phyloP scores from a whole-genome alignment of 2,888 invertebrate species.

The Tanaodytes sp. region DNA sequence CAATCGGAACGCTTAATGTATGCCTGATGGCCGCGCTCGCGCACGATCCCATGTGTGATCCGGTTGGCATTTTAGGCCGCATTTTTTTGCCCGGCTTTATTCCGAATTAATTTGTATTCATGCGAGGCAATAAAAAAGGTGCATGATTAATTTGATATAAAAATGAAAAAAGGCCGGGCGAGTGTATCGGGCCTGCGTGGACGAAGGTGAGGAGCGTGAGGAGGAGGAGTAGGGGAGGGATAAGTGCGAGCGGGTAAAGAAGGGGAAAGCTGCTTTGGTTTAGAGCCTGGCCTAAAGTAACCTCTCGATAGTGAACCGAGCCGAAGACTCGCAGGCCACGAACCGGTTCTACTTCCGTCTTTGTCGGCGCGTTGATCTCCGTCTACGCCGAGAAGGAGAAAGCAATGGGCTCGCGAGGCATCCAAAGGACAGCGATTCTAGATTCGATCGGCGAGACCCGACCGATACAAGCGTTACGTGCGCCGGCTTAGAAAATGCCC shows the following conservation, averaged over 20 bases:
- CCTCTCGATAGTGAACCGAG: conserved; percentile 63
- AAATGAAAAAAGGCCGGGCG: conserved; percentile 47
- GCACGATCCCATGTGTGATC: conserved; percentile 47
- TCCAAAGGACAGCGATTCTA: conserved; percentile 42
- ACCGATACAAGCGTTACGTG: conserved; percentile 26
- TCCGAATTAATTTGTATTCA: conserved; percentile 53
- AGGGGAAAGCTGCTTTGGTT: conserved; percentile 61
- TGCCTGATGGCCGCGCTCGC: conserved; percentile 44
- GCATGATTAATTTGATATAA: conserved; percentile 55
- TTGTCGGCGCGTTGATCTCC: conserved; percentile 50
- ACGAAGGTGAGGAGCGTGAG: conserved; percentile 31
- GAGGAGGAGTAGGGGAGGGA: conserved; percentile 2
- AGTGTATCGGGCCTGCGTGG: not conserved
- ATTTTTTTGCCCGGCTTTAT: conserved; percentile 45
- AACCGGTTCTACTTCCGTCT: conserved; percentile 66
- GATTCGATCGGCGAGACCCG: conserved; percentile 31
- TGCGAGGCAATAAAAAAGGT: conserved; percentile 50
- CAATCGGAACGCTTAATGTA: conserved; percentile 50
- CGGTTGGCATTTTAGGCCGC: conserved; percentile 39
- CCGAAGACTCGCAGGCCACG: conserved; percentile 59
- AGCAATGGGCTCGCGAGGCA: conserved; percentile 38
- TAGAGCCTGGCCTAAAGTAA: conserved; percentile 70
- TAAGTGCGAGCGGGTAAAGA: conserved; percentile 35
- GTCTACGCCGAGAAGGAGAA: conserved; percentile 33
- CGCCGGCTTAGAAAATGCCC: conserved; percentile 8